phyloP scores from a whole-genome alignment of 2,888 invertebrate genomes.

The Exephanes ischioxanthus region DNA sequence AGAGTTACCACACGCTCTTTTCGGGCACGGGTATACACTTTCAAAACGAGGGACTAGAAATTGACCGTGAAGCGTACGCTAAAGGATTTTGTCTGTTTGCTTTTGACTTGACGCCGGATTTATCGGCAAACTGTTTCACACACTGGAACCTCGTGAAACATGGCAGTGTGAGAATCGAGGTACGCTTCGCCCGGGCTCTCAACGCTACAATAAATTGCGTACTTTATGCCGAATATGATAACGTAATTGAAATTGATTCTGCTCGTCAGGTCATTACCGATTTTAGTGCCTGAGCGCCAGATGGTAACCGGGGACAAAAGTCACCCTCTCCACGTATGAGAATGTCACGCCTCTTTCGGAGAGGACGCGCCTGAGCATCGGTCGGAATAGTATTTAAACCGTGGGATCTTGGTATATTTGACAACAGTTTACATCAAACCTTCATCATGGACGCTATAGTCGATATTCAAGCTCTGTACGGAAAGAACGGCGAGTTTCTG shows the following conservation, averaged over 20 bases:
- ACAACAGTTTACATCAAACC: no score
- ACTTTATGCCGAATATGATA: conserved; percentile 74
- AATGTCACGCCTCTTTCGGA: not conserved
- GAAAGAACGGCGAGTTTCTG: no score
- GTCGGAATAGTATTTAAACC: no score
- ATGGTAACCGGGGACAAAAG: not conserved
- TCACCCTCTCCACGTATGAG: not conserved
- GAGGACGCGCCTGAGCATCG: not conserved
- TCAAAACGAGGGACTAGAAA: conserved; percentile 39
- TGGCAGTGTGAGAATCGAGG: conserved; percentile 70
- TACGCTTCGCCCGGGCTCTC: conserved; percentile 69
- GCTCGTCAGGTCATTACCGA: conserved; percentile 61
- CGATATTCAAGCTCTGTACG: no score
- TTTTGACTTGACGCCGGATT: conserved; percentile 73
- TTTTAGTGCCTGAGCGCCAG: no score
- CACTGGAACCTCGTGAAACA: conserved; percentile 65
- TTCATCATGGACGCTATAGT: no score
- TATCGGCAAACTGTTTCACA: conserved; percentile 62
- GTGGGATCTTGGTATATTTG: no score
- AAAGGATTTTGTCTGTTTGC: conserved; percentile 68
- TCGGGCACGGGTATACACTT: conserved; percentile 29
- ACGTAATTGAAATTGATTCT: conserved; percentile 73
- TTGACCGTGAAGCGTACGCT: conserved; percentile 45
- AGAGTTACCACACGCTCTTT: conserved; percentile 52
- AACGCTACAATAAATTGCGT: conserved; percentile 69